Evolutionary conservation across 2,113 vertebrate genomes (phyloP).

Genomic region (Heterotis niloticus): DNA sequence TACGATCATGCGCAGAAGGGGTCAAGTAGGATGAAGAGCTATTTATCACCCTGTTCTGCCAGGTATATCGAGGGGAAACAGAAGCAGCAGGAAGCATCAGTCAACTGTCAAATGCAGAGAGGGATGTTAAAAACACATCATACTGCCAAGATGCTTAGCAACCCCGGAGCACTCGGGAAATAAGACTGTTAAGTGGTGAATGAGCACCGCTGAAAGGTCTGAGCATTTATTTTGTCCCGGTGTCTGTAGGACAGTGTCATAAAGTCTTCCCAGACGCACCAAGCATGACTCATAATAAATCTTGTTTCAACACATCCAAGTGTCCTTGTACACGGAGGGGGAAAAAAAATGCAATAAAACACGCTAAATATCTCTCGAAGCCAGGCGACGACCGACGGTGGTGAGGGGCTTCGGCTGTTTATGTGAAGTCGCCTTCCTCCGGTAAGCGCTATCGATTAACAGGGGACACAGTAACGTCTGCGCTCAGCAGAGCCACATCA

Average conservation of each 20-base stretch:
- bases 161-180: conserved; percentile 10
- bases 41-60: conserved; percentile 10
- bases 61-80: conserved; percentile 12
- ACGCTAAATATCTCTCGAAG: background rate
- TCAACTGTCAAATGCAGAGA: conserved; percentile 25
- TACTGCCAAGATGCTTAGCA: conserved; percentile 2
- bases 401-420: conserved; percentile 2
- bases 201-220: background rate
- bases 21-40: conserved; percentile 5
- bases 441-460: conserved; percentile 19
- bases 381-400: background rate
- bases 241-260: background rate
- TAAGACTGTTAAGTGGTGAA: conserved; percentile 5
- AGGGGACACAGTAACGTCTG: background rate
- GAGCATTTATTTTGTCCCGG: background rate
- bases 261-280: background rate
- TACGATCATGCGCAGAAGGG: background rate
- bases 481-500: background rate
- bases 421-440: conserved; percentile 13
- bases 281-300: background rate
- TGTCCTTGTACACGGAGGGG: background rate
- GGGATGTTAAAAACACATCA: conserved; percentile 16
- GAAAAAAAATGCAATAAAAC: background rate
- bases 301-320: background rate
- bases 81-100: background rate